Percentiles rank a stretch among this genome's conserved stretches.
phyloP scores from a whole-genome alignment of 2,113 vertebrate genomes.

The Dromiciops gliroides region DNA sequence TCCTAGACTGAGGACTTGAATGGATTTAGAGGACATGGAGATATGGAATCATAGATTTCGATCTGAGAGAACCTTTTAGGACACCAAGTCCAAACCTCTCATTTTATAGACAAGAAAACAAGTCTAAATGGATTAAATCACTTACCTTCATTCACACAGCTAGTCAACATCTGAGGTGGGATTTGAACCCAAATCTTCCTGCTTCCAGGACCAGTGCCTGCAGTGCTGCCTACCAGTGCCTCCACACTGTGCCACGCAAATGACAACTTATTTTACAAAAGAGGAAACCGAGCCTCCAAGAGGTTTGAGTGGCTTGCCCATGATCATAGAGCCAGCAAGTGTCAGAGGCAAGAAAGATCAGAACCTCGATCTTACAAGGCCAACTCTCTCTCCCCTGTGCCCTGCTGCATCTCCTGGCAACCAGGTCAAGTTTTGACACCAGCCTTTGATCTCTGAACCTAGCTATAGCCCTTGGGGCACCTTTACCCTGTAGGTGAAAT shows the following conservation, averaged over 20 bases:
- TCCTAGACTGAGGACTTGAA: not conserved
- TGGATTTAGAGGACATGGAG: not conserved
- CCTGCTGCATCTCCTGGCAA: not conserved
- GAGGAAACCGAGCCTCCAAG: slow-evolving; percentile 31
- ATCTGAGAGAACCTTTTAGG: not conserved
- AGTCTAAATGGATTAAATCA: not conserved
- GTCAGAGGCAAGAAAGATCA: not conserved
- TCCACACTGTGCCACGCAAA: not conserved
- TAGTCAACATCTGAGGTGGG: not conserved
- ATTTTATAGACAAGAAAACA: not conserved
- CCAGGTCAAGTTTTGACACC: not conserved
- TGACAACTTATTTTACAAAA: not conserved
- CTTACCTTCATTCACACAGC: not conserved
- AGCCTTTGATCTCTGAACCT: not conserved
- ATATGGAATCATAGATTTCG: not conserved
- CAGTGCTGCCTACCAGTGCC: too few relatives aligned
- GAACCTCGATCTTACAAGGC: not conserved
- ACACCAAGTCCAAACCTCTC: too few relatives aligned
- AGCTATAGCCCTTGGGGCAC: not conserved
- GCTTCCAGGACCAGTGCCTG: not conserved
- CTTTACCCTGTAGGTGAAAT: not conserved
- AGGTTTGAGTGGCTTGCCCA: not conserved
- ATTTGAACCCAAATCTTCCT: not conserved
- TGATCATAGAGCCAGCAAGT: not conserved
- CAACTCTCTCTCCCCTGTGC: not conserved